Base-by-base conservation (phyloP, 2,113 vertebrate species). In the Zootoca vivipara region DNA sequence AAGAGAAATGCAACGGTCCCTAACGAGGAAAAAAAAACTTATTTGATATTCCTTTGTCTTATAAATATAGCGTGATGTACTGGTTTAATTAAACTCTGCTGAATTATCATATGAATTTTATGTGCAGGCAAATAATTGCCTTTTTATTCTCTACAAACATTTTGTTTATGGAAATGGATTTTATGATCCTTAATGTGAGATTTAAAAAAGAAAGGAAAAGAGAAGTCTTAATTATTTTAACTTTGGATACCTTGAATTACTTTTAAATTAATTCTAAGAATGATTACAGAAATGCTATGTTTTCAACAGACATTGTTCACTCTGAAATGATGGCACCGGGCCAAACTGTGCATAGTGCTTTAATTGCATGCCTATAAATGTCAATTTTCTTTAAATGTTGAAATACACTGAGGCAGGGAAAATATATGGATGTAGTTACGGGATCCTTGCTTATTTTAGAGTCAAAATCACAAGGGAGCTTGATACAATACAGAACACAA, bases 31-130 rank as follows among this genome's bases (percentile, higher is more conserved):
- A 28, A 1, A 15, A 30, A 28, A 1, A 6, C 42, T 93, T 94
- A 92, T 95, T 95, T 94, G 92, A 93, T 89, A 91, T 83, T 93
- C 87, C 56, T 96, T 90, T 87, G 87, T 88, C 91, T 96, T 96
- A 82, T 91, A 95, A 95, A 90, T 93, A 91, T 83, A 95, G 92
- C 84, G 81, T 97, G 95, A 96, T 97, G 94, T 97, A 98, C 97
- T 96, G 94, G 94, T 97, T 98, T 98, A 98, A 98, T 98, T 97
- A 97, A 97, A 96, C 94, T 96, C 96, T 95, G 94, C 85, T 89
- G 95, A 97, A 97, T 97, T 96, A 97, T 96, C 95, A 95, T 97
- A 97, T 96, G 94, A 95, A 96, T 97, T 98, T 97, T 93, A 97
- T 95, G 95, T 91, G 92, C 86, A 42, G 93, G 94, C 83, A 97